These are phyloP conservation scores for Tyria jacobaeae DNA, from an alignment of 2,888 invertebrate species.

Conservation along the genomic window DNA sequence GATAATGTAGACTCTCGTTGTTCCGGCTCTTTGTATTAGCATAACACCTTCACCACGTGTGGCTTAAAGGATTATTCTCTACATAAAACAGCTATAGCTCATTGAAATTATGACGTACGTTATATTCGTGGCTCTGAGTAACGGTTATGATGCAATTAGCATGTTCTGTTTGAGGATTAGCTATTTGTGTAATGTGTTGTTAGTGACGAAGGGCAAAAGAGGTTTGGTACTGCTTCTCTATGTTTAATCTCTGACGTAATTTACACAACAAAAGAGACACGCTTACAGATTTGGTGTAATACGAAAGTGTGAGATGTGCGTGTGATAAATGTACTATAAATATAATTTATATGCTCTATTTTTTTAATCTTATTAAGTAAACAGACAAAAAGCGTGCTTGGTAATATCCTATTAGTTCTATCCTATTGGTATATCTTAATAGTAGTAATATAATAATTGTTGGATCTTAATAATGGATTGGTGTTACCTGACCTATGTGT, in stretches of 20 bases:
- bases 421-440: too few species aligned
- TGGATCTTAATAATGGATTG: too few species aligned
- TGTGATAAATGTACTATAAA: too few species aligned
- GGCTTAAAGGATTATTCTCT: conserved; percentile 21
- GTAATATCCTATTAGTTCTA: too few species aligned
- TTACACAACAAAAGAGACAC: not conserved
- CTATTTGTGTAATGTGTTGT: conserved; percentile 11
- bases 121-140: conserved; percentile 12
- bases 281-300: not conserved
- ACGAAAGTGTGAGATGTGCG: not conserved
- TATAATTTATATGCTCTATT: too few species aligned
- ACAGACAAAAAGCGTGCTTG: too few species aligned
- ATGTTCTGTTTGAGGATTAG: conserved; percentile 18
- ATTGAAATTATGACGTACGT: conserved; percentile 20
- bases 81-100: conserved; percentile 19
- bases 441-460: too few species aligned
- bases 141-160: conserved; percentile 15
- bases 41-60: conserved; percentile 55
- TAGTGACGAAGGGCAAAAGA: conserved; percentile 1
- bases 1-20: conserved; percentile 33
- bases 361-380: too few species aligned
- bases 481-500: too few species aligned
- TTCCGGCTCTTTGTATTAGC: conserved; percentile 42
- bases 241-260: not conserved
- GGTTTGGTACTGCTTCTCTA: not conserved